Evolutionary conservation across 2,113 vertebrate genomes (phyloP), one percentile per base, ranked within the genome.

Genomic region (Tychaedon coryphoeus): DNA sequence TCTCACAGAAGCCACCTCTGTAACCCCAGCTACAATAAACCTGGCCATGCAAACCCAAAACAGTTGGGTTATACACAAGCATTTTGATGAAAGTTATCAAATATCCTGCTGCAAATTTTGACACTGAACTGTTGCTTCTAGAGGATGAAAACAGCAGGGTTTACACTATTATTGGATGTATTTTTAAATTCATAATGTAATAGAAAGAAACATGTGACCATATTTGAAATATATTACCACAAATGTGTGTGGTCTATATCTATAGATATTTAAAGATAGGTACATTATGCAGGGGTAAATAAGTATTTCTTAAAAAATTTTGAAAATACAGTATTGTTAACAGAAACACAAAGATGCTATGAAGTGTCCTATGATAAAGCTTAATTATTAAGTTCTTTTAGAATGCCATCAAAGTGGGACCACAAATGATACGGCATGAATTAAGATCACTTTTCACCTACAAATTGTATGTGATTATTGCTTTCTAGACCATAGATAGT

Each of bases 341-440:
- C 19, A 86, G 20, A 71, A 76, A 23, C 7, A 61, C 24, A 90
- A 88, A 67, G 4, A 29, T 3, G 5, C 4, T 40, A 19, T 34
- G 54, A 88, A 84, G 84, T 72, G 76, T 36, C 17, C 23, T 33
- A 12, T 62, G 18, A 56, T 51, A 74, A 76, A 70, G 1, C 6
- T 92, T 43, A 73, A 40, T 73, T 48, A 85, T 86, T 74, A 77
- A 71, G 13, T 61, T 90, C 25, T 8, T 69, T 92, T 75, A 66
- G 33, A 91, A 65, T 40, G 60, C 88, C 38, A 62, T 80, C 69
- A 61, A 75, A 89, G 33, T 58, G n/a, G 15, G 36, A 86, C 34
- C 75, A 78, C 23, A 91, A 81, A 73, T 29, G 1, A 60, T 61
- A 71, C 24, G 57, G 25, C 5, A 57, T 22, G 9, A 45, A 26